These are phyloP conservation scores for Halichoeres trimaculatus DNA, from an alignment of 2,113 vertebrate genomes.

Conservation along the genomic window DNA sequence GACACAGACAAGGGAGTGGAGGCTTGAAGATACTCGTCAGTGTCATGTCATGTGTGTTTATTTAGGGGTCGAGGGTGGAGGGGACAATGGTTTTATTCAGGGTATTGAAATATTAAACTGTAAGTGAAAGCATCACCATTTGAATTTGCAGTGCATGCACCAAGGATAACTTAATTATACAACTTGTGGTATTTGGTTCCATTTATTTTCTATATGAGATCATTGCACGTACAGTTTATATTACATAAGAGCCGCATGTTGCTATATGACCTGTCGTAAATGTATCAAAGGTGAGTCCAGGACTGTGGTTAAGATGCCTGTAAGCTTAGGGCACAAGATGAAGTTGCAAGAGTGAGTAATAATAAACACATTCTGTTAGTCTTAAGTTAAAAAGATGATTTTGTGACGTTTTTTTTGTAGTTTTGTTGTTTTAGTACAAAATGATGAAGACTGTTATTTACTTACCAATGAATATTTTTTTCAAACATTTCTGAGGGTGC, in stretches of 20 bases:
- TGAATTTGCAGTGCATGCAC: constrained; percentile 12
- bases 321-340: not conserved
- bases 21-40: not conserved
- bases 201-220: constrained; percentile 34
- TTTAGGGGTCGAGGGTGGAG: not conserved
- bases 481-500: not conserved
- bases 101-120: not conserved
- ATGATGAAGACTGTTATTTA: not conserved
- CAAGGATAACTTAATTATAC: not conserved
- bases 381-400: not conserved
- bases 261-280: constrained; percentile 50
- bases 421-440: not conserved
- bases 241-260: constrained; percentile 59
- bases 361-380: not conserved
- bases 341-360: constrained; percentile 9
- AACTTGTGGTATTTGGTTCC: constrained; percentile 27
- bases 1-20: not conserved
- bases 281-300: constrained; percentile 49
- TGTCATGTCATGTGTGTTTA: not conserved
- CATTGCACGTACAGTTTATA: constrained; percentile 31
- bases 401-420: not conserved
- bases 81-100: not conserved
- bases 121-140: constrained; percentile 12
- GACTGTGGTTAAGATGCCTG: constrained; percentile 29
- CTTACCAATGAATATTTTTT: not conserved